Percentiles rank a stretch among this genome's conserved stretches.
phyloP scores from a whole-genome alignment of 2,797 vertebrate genomes.

The Melanotaenia parkinsoni region DNA sequence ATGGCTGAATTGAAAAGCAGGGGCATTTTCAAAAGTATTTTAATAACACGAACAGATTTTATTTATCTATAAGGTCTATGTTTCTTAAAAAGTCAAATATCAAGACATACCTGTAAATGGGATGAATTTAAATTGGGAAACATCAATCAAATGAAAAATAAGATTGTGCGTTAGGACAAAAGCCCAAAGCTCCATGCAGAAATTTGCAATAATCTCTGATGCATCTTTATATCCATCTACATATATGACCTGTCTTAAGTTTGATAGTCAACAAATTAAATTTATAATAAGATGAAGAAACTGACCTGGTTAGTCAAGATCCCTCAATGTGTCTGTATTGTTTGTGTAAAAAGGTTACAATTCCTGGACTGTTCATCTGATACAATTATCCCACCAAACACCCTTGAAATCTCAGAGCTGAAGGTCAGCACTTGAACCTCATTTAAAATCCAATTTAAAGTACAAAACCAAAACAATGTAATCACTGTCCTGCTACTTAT shows the following conservation, averaged over 20 bases:
- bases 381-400: neutral
- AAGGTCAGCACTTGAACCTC: slow-evolving; percentile 34
- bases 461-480: slow-evolving; percentile 37
- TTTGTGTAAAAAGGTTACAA: slow-evolving; percentile 5
- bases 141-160: neutral
- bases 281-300: neutral
- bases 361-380: neutral
- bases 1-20: neutral
- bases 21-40: neutral
- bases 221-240: neutral
- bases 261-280: neutral
- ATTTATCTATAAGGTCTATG: neutral
- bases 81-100: neutral
- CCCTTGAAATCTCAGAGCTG: slow-evolving; percentile 17
- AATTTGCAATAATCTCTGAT: neutral
- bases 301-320: neutral
- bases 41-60: neutral
- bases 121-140: neutral
- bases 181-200: neutral
- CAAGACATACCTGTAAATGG: neutral
- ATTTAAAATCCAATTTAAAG: slow-evolving; percentile 43
- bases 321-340: neutral
- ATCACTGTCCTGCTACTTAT: slow-evolving; percentile 25
- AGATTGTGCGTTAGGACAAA: neutral
- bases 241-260: neutral